Conservation (phyloP, 2,113 vertebrate genomes). For the Nibea albiflora region DNA sequence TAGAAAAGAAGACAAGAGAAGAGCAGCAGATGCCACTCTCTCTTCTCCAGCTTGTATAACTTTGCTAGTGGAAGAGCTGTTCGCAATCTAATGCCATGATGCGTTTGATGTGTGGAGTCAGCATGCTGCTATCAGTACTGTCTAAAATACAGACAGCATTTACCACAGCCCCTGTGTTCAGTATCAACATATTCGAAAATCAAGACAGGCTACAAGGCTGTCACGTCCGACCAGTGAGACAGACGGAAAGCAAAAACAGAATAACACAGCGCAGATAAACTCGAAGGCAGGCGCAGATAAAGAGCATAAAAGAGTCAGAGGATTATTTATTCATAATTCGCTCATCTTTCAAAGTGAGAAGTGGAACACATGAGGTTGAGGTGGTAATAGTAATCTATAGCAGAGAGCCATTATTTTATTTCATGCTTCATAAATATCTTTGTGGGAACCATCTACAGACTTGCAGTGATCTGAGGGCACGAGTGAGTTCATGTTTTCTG, state of each 20-base stretch:
- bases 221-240: background rate
- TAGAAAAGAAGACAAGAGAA: background rate
- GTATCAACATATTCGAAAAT: too few species aligned
- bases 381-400: background rate
- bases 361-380: background rate
- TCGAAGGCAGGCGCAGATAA: background rate
- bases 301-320: background rate
- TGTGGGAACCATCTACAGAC: background rate
- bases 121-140: too few species aligned
- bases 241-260: background rate
- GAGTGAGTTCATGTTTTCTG: background rate
- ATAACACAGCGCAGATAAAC: background rate
- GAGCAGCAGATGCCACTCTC: background rate
- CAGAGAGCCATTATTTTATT: background rate
- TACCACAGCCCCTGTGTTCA: too few species aligned
- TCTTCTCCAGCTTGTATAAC: too few species aligned
- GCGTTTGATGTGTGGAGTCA: background rate
- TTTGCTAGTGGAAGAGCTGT: background rate
- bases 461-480: background rate
- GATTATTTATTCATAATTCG: background rate
- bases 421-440: conserved; percentile 21
- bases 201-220: too few species aligned
- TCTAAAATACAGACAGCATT: background rate
- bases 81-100: background rate
- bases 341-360: background rate